A percentile compares a stretch with the other conserved stretches of the same genome.
Evolutionary conservation across 2,888 invertebrate genomes (phyloP).

Genomic region (Cerastoderma edule): DNA sequence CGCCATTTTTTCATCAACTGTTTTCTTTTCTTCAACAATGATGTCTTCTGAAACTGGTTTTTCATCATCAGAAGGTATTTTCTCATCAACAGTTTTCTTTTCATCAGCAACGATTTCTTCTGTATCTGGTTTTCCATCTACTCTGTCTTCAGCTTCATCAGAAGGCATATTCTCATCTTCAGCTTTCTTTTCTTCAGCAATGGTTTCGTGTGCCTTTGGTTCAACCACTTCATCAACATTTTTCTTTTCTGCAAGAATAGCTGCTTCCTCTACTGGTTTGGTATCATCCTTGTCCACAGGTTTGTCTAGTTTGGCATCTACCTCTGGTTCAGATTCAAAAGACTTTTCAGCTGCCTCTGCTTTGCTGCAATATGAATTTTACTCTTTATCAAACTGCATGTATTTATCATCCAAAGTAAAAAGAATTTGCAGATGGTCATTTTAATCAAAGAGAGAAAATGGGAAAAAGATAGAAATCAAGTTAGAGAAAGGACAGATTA

Average conservation of each 20-base stretch:
- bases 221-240: slow-evolving; percentile 1
- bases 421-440: too few relatives aligned
- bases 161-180: neutral
- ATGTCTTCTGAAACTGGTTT: too few relatives aligned
- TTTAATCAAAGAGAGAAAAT: too few relatives aligned
- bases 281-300: neutral
- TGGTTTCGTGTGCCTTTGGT: neutral
- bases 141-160: slow-evolving; percentile 1
- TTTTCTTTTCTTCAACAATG: neutral
- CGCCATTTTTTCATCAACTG: neutral
- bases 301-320: too few relatives aligned
- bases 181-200: neutral
- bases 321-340: too few relatives aligned
- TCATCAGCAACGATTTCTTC: neutral
- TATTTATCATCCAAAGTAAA: too few relatives aligned
- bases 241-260: neutral
- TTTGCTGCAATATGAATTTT: slow-evolving; percentile 3
- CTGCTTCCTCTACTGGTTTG: neutral
- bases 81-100: neutral
- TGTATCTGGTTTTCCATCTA: neutral
- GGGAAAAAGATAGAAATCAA: too few relatives aligned
- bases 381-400: too few relatives aligned
- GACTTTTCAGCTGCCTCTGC: too few relatives aligned
- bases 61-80: too few relatives aligned
- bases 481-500: too few relatives aligned